Conservation (phyloP, 2,888 invertebrate species). For the Fragum sueziense region DNA sequence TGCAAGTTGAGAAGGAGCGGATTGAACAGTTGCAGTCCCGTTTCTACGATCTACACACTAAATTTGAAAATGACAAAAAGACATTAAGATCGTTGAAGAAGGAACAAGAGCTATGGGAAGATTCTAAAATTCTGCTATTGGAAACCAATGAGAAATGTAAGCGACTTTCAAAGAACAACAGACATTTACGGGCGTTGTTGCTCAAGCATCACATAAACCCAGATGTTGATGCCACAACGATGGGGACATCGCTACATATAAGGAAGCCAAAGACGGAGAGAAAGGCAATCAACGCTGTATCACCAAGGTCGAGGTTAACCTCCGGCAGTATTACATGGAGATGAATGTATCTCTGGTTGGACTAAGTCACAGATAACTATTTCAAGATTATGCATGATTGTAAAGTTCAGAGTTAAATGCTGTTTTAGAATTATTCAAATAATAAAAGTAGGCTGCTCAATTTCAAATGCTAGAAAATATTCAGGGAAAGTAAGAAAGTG, state of each 20-base stretch:
- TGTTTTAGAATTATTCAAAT: neutral
- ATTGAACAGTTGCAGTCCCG: conserved; percentile 37
- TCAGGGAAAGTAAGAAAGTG: too few species aligned
- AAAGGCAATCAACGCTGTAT: conserved; percentile 41
- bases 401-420: neutral
- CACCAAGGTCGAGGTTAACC: conserved; percentile 18
- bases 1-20: conserved; percentile 28
- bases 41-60: conserved; percentile 29
- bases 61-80: conserved; percentile 36
- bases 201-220: conserved; percentile 46
- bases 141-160: conserved; percentile 31
- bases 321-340: neutral
- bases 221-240: conserved; percentile 3
- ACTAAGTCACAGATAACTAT: neutral
- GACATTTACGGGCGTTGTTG: conserved; percentile 21
- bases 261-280: neutral
- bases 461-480: too few species aligned
- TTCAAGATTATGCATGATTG: neutral
- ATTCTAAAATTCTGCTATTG: conserved; percentile 31
- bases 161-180: conserved; percentile 34
- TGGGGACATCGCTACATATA: neutral
- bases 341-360: neutral
- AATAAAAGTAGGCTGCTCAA: too few species aligned
- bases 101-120: conserved; percentile 34
- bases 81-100: conserved; percentile 23